Base-by-base conservation (phyloP, 2,888 invertebrate genomes). In the Archips xylosteana region DNA sequence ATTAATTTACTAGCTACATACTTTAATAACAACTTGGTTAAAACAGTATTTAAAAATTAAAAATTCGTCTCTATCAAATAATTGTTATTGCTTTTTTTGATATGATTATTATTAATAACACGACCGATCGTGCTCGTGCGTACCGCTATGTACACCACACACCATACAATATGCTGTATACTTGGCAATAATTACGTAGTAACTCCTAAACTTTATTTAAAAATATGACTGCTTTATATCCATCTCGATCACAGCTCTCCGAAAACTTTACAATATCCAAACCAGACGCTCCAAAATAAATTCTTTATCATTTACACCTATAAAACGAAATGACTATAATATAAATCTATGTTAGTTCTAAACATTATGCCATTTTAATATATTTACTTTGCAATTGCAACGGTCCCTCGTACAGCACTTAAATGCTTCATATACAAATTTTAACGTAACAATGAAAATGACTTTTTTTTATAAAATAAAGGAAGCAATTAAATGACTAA, bases 151-250 rank as follows among this genome's bases (percentile, higher is more conserved):
- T 79, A 79, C 80, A 76, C 81, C 79, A 74, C 81, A 78, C 80
- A 77, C 78, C 78, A 80, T 85, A 86, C 86, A 83, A 78, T 79
- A 84, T 79, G 77, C 87, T 84, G 87, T 86, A 89, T 88, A 85
- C 82, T 82, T 82, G 84, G 83, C 87, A 87, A 79, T 89, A 86
- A 89, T 91, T 92, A 92, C 92, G 89, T 91, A 88, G 88, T 92
- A 92, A 93, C 90, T 90, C 94, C 92, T 94, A 93, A 84, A 88
- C 88, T 86, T 90, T 92, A 92, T 91, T 94, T 92, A 94, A 94
- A 94, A 93, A 94, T 94, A 94, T 94, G 94, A 94, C 94, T 94
- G 92, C 91, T 88, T 93, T 93, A 91, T 92, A 92, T 92, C 94
- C 94, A 88, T 93, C 94, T 86, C 89, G 89, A 94, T 94, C 94